Evolutionary conservation across 1,140 invertebrate genomes (phyloP).

Genomic region (Drosophila hydei): DNA sequence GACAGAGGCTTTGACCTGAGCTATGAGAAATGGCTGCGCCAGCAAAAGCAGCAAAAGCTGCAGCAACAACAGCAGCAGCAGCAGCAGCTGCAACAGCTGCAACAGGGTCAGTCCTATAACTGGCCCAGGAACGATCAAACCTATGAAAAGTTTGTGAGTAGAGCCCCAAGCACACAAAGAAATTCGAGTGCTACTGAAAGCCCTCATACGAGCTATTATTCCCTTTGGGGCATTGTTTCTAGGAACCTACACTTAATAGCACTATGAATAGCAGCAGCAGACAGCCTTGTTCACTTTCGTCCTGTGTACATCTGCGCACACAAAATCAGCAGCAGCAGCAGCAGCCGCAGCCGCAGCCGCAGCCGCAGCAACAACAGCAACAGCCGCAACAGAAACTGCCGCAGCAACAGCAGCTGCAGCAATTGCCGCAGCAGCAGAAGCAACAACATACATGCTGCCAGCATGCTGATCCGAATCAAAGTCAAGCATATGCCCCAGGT

Average conservation of each 20-base stretch:
- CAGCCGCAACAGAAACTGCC: slow-evolving; percentile 6
- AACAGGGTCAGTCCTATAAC: neutral
- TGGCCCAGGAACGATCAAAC: neutral
- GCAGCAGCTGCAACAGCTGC: neutral
- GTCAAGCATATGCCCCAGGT: neutral
- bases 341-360: neutral
- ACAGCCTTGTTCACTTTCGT: too few relatives aligned
- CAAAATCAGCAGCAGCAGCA: slow-evolving; percentile 5
- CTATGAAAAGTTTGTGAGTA: slow-evolving; percentile 6
- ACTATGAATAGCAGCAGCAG: slow-evolving; percentile 1
- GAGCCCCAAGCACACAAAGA: neutral
- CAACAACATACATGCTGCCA: neutral
- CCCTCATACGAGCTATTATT: neutral
- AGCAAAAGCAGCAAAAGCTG: neutral
- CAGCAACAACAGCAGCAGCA: slow-evolving; percentile 3
- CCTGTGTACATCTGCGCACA: neutral
- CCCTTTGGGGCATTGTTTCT: neutral
- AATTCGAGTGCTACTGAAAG: neutral
- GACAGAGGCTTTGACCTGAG: slow-evolving; percentile 12
- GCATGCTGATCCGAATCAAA: neutral
- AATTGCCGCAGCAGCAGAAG: neutral
- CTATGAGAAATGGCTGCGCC: slow-evolving; percentile 25
- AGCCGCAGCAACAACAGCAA: neutral
- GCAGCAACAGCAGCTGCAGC: neutral
- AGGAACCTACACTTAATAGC: slow-evolving; percentile 11